Evolutionary conservation across 1,140 invertebrate species (phyloP).

Genomic region (Portunus trituberculatus): DNA sequence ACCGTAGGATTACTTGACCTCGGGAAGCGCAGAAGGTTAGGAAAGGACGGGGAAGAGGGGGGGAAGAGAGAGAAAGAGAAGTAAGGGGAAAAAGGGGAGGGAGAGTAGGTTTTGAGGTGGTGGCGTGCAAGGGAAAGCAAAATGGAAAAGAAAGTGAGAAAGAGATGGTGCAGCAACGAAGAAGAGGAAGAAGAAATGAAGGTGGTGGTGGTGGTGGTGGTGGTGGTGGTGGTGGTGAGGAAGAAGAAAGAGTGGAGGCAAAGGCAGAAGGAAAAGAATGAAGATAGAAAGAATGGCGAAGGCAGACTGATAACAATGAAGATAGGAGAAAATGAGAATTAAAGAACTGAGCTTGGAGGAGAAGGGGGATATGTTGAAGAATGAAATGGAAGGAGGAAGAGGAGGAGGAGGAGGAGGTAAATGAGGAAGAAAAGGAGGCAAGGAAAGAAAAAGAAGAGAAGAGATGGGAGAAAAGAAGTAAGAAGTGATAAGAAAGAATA

Average conservation of each 20-base stretch:
- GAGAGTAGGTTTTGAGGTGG: background rate
- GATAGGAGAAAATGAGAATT: background rate
- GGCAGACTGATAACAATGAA: background rate
- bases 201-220: too few relatives aligned
- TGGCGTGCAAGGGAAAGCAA: background rate
- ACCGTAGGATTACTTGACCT: constrained; percentile 3
- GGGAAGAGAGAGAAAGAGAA: background rate
- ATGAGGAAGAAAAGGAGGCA: too few relatives aligned
- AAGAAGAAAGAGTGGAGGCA: background rate
- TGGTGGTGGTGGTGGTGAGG: too few relatives aligned
- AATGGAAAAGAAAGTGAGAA: background rate
- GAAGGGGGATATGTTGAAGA: too few relatives aligned
- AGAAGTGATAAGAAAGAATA: too few relatives aligned
- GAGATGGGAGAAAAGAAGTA: too few relatives aligned
- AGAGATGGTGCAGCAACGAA: background rate
- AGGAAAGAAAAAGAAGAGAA: too few relatives aligned
- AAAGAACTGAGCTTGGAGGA: too few relatives aligned
- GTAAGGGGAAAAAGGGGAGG: background rate
- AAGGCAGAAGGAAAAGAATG: background rate
- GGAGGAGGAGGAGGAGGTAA: too few relatives aligned
- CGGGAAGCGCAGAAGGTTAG: background rate
- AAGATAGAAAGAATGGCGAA: background rate
- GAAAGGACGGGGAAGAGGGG: background rate
- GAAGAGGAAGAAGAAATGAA: too few relatives aligned
- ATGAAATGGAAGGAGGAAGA: too few relatives aligned